A percentile compares a stretch with the other conserved stretches of the same genome.
phyloP scores from a whole-genome alignment of 2,888 invertebrate genomes.

The Drosophila cognata region DNA sequence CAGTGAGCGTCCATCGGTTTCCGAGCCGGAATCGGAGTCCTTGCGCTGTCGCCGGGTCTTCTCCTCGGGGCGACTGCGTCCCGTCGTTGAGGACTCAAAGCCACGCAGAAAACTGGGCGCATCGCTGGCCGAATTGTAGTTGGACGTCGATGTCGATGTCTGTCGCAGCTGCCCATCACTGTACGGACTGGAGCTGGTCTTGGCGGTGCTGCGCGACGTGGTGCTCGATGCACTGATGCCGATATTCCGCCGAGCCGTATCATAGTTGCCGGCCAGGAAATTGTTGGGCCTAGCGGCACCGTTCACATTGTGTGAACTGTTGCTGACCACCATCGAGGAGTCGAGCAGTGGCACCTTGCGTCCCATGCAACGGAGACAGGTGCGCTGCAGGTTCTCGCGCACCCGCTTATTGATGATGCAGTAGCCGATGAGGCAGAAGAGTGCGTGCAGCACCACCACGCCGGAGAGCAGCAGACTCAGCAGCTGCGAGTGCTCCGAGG shows the following conservation, averaged over 20 bases:
- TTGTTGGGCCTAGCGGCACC: slow-evolving; percentile 81
- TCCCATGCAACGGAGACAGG: slow-evolving; percentile 90
- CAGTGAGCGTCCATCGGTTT: slow-evolving; percentile 91
- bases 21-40: slow-evolving; percentile 93
- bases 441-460: slow-evolving; percentile 91
- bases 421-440: slow-evolving; percentile 93
- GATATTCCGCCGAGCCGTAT: slow-evolving; percentile 90
- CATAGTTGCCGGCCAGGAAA: slow-evolving; percentile 84
- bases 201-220: slow-evolving; percentile 96
- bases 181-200: slow-evolving; percentile 97
- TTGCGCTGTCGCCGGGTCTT: slow-evolving; percentile 85
- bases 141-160: slow-evolving; percentile 94
- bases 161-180: slow-evolving; percentile 93
- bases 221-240: slow-evolving; percentile 98
- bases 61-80: slow-evolving; percentile 75
- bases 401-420: slow-evolving; percentile 95
- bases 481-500: slow-evolving; percentile 90
- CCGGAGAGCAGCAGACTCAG: slow-evolving; percentile 92
- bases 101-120: slow-evolving; percentile 90
- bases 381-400: slow-evolving; percentile 88
- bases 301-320: slow-evolving; percentile 91
- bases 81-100: slow-evolving; percentile 82
- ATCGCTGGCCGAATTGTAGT: slow-evolving; percentile 93
- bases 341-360: slow-evolving; percentile 92
- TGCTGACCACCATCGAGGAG: slow-evolving; percentile 90